Percentiles rank a stretch among this genome's conserved stretches.
phyloP scores from a whole-genome alignment of 2,888 invertebrate genomes.

The Drosophila monieri region DNA sequence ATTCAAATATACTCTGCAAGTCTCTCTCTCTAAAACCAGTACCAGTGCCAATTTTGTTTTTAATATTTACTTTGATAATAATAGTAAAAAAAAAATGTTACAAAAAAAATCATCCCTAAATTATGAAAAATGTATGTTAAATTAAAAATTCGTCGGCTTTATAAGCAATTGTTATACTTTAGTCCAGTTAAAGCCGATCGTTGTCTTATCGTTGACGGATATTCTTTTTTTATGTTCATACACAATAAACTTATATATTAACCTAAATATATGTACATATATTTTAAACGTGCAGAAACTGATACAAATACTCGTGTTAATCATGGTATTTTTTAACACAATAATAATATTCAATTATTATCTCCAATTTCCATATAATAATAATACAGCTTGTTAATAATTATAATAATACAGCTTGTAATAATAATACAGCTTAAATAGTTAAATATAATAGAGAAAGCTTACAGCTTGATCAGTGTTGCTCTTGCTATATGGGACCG shows the following conservation, averaged over 20 bases:
- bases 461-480: slow-evolving; percentile 99
- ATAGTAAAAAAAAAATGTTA: too few relatives aligned
- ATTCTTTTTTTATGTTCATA: not conserved
- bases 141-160: too few relatives aligned
- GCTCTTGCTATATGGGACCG: slow-evolving; percentile 99
- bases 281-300: not conserved
- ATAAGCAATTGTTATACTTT: too few relatives aligned
- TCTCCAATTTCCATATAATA: not conserved
- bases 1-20: too few relatives aligned
- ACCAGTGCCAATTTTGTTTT: too few relatives aligned
- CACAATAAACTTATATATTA: slow-evolving; percentile 1
- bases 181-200: too few relatives aligned
- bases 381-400: slow-evolving; percentile 25
- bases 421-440: too few relatives aligned
- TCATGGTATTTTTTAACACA: not conserved
- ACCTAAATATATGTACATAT: not conserved
- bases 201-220: too few relatives aligned
- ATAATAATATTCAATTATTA: not conserved
- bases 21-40: too few relatives aligned
- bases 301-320: not conserved
- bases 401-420: not conserved
- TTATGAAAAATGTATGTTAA: too few relatives aligned
- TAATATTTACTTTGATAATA: too few relatives aligned
- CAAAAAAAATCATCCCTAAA: too few relatives aligned
- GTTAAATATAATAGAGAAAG: slow-evolving; percentile 69